A percentile compares a stretch with the other conserved stretches of the same genome.
These are phyloP conservation scores for Trichonephila inaurata DNA, from an alignment of 1,140 invertebrate genomes.

Conservation along the genomic window DNA sequence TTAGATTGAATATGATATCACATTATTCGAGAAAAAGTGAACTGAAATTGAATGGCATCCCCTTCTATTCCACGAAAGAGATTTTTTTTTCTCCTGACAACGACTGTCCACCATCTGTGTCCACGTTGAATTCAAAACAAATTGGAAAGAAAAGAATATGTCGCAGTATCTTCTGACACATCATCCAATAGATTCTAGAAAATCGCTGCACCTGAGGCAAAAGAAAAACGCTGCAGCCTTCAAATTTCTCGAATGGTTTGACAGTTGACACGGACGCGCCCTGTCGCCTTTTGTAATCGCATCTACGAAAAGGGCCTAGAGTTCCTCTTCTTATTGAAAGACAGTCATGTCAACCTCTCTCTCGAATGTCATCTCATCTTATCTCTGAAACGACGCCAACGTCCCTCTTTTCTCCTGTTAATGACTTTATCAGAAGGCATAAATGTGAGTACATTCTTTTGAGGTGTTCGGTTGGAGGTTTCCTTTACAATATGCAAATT, in stretches of 20 bases:
- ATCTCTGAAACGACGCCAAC: background rate
- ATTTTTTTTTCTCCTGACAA: background rate
- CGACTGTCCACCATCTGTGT: background rate
- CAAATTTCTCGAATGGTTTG: constrained; percentile 45
- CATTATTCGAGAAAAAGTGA: background rate
- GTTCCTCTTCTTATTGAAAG: background rate
- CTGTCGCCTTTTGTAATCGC: constrained; percentile 54
- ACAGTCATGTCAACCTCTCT: background rate
- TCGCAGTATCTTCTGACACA: background rate
- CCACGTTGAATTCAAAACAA: background rate
- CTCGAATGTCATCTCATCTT: background rate
- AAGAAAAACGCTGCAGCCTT: constrained; percentile 17
- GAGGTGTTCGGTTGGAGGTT: background rate
- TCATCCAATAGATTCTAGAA: constrained; percentile 8
- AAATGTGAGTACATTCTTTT: constrained; percentile 2
- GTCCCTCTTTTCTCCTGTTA: background rate
- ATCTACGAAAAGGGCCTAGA: constrained; percentile 10
- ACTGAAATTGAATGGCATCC: too few species aligned
- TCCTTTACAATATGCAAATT: background rate
- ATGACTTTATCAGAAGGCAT: background rate
- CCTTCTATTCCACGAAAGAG: background rate
- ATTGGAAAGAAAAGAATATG: constrained; percentile 6
- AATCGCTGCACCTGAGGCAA: constrained; percentile 18
- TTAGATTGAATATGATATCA: background rate
- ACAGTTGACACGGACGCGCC: constrained; percentile 41